Conservation (phyloP, 1,140 invertebrate species). For the Nasonia giraulti region DNA sequence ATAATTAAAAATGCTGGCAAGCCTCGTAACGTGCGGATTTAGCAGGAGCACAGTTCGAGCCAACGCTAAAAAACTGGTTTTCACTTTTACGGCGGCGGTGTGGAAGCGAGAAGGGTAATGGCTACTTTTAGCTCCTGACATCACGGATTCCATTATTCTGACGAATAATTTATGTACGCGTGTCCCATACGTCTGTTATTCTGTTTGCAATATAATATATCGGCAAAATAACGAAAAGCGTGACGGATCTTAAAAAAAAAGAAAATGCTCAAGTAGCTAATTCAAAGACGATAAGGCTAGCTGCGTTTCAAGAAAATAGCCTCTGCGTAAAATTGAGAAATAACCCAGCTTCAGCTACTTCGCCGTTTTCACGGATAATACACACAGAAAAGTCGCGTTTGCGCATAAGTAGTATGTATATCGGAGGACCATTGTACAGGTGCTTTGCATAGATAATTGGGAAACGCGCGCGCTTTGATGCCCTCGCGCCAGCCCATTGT, state of each 20-base stretch:
- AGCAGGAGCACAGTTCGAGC: too few species aligned
- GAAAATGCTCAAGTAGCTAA: too few species aligned
- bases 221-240: too few species aligned
- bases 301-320: too few species aligned
- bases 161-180: neutral
- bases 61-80: too few species aligned
- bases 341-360: neutral
- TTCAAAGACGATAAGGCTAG: too few species aligned
- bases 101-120: neutral
- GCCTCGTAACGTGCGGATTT: too few species aligned
- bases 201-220: too few species aligned
- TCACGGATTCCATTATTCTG: neutral
- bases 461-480: constrained; percentile 12
- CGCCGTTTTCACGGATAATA: neutral
- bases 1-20: too few species aligned
- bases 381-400: neutral
- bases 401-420: neutral
- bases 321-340: neutral
- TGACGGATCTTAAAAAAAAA: too few species aligned
- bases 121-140: neutral
- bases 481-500: constrained; percentile 9
- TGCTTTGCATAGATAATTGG: constrained; percentile 28
- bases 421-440: neutral
- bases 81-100: too few species aligned
- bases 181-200: neutral